Conservation (phyloP, 2,113 vertebrate species). For the Ceyx margarethae region DNA sequence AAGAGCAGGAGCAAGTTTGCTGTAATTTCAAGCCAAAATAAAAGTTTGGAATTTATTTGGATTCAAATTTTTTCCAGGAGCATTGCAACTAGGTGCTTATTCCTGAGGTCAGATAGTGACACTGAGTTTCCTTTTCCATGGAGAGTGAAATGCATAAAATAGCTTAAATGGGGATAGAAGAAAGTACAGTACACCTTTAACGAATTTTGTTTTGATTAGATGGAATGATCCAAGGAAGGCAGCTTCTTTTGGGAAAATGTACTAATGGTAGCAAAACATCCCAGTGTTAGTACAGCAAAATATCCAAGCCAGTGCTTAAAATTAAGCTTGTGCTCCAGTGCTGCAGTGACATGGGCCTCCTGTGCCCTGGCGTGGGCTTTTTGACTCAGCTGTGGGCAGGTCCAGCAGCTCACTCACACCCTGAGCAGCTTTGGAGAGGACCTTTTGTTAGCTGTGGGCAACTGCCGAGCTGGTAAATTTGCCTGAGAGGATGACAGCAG, state of each 20-base stretch:
- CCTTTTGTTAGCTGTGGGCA: not conserved
- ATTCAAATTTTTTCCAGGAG: not conserved
- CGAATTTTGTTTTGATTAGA: not conserved
- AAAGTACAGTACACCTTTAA: not conserved
- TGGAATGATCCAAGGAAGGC: not conserved
- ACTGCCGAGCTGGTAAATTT: not conserved
- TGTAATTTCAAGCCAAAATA: not conserved
- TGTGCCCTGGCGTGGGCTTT: not conserved
- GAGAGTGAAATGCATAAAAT: not conserved
- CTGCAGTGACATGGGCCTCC: not conserved
- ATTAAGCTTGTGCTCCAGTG: not conserved
- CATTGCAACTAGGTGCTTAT: not conserved
- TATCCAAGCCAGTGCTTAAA: not conserved
- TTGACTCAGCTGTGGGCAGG: not conserved
- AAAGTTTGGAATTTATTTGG: not conserved
- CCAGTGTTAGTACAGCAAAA: not conserved
- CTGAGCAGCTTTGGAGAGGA: not conserved
- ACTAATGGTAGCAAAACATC: not conserved
- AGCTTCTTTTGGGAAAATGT: not conserved
- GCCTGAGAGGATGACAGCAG: conserved; percentile 18
- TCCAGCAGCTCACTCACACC: not conserved
- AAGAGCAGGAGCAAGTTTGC: not conserved
- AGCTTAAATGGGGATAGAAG: not conserved
- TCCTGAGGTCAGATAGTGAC: not conserved
- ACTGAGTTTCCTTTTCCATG: not conserved